Percentiles rank a stretch among this genome's conserved stretches.
Conservation (phyloP, 2,888 invertebrate species). For the Trilocha varians region DNA sequence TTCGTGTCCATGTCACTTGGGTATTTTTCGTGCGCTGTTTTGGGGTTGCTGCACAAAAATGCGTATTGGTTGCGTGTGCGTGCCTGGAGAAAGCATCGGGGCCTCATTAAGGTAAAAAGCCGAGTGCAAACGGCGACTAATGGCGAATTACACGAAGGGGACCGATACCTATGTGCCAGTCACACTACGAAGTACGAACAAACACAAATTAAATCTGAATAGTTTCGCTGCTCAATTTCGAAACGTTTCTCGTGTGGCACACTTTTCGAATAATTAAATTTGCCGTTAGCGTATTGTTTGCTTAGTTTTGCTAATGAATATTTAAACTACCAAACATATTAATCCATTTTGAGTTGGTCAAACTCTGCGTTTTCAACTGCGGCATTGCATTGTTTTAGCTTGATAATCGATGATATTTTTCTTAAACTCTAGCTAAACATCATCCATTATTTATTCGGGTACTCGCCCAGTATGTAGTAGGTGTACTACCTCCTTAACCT, state of each 20-base stretch:
- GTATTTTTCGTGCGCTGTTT: conserved; percentile 14
- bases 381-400: too few relatives aligned
- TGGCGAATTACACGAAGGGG: conserved; percentile 73
- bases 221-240: not conserved
- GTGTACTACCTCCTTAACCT: too few relatives aligned
- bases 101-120: conserved; percentile 73
- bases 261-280: not conserved
- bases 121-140: conserved; percentile 71
- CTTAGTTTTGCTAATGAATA: too few relatives aligned
- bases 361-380: too few relatives aligned
- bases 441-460: too few relatives aligned
- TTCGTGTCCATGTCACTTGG: not conserved
- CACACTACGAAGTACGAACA: conserved; percentile 3
- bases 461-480: too few relatives aligned
- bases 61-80: conserved; percentile 59
- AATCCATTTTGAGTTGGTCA: too few relatives aligned
- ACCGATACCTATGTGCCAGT: conserved; percentile 30
- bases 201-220: not conserved
- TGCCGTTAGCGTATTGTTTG: not conserved
- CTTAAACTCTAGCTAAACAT: too few relatives aligned
- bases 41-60: conserved; percentile 58
- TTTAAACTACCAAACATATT: too few relatives aligned
- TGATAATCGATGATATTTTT: too few relatives aligned
- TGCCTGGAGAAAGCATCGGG: conserved; percentile 43
- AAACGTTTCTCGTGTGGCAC: not conserved